Percentiles rank a stretch among this genome's conserved stretches.
Evolutionary conservation across 2,113 vertebrate genomes (phyloP).

Genomic region (Mus spicilegus): DNA sequence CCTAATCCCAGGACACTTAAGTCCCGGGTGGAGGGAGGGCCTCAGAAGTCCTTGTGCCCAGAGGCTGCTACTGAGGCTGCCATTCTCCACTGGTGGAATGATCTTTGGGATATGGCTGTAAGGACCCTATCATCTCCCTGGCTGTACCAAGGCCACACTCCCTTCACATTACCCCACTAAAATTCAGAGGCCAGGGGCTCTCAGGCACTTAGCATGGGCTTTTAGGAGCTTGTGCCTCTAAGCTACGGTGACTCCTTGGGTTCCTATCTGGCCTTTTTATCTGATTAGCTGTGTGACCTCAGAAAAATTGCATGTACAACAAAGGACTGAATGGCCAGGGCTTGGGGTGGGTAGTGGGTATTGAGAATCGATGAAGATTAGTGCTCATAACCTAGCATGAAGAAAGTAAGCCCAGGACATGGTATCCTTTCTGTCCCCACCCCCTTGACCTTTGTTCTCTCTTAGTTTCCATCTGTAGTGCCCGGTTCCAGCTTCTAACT

Average conservation of each 20-base stretch:
- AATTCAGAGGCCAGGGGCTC: neutral
- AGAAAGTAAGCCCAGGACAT: neutral
- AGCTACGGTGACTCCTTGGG: neutral
- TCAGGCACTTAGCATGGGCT: neutral
- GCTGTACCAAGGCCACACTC: neutral
- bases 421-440: neutral
- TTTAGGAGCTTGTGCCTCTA: neutral
- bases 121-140: neutral
- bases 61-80: neutral
- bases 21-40: too few relatives aligned
- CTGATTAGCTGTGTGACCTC: neutral
- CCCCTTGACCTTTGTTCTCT: neutral
- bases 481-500: neutral
- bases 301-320: neutral
- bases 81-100: rapidly evolving
- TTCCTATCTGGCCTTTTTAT: neutral
- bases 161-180: neutral
- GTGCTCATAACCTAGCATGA: neutral
- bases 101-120: neutral
- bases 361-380: neutral
- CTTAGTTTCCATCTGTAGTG: neutral
- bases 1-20: neutral
- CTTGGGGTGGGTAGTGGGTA: too few relatives aligned
- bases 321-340: neutral
- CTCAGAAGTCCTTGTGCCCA: rapidly evolving